phyloP scores from a whole-genome alignment of 2,113 vertebrate genomes.

The Procavia capensis region DNA sequence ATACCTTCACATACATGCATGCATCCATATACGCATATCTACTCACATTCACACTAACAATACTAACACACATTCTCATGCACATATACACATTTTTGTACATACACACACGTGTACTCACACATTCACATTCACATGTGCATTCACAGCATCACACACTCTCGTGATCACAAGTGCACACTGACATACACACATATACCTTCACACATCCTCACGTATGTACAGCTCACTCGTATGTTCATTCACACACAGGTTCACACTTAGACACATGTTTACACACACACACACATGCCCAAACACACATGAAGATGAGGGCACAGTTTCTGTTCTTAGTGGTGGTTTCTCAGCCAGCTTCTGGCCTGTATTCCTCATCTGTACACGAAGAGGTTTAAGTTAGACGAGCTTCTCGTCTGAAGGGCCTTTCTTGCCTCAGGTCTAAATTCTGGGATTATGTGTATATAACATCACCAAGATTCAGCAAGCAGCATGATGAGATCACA shows the following conservation, averaged over 20 bases:
- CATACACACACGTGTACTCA: accelerated
- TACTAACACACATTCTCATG: not conserved
- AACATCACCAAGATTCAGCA: not conserved
- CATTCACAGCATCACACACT: too few relatives aligned
- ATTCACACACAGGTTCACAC: not conserved
- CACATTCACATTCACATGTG: too few relatives aligned
- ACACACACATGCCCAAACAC: not conserved
- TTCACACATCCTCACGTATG: too few relatives aligned
- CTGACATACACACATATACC: too few relatives aligned
- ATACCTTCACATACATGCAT: not conserved
- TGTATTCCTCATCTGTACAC: not conserved
- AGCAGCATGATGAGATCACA: too few relatives aligned
- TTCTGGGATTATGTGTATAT: not conserved
- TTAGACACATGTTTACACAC: not conserved
- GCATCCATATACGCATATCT: not conserved
- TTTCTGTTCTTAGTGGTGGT: accelerated
- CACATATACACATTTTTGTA: too few relatives aligned
- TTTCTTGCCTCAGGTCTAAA: not conserved
- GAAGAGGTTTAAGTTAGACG: not conserved
- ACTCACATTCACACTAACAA: not conserved
- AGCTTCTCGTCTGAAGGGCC: not conserved
- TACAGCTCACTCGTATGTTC: not conserved
- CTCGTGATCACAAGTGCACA: too few relatives aligned
- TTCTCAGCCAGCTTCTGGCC: not conserved
- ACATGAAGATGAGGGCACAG: accelerated